Base-by-base conservation (phyloP, 2,797 vertebrate species). In the Hippopotamyrus pictus region DNA sequence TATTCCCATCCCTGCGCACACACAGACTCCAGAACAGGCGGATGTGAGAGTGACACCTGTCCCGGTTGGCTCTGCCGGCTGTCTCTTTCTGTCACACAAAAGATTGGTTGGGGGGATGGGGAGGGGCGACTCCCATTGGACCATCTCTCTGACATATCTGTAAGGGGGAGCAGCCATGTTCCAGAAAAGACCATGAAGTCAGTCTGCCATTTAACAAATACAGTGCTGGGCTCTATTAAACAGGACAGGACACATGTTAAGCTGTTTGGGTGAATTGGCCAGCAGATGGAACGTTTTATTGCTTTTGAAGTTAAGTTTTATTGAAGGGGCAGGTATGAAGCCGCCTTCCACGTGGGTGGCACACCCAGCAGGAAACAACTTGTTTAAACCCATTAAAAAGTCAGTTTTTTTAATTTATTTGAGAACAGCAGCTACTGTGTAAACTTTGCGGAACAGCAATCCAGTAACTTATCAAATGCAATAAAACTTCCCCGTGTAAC, bases 291-390 rank as follows among this genome's bases (percentile, higher is more conserved):
- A 2, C 51, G 11, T 59, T 88, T 69, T 48, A 54, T 22, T 62
- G 65, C 22, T 25, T 89, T 17, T 53, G 44, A 46, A 25, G 44
- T 85, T 51, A 22, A 8, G 19, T 85, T 85, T 85, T 85, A 25
- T 85, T 85, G 82, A 85, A 48, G 82, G 44, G n/a, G 46, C 82
- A 85, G n/a, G 44, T 51, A 85, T 25, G 82, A 85, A 50, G 22
- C n/a, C 82, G 37, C 29, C 5, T 5, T 73, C 65, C 65, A 73
- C 1, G 65, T 73, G 65, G 65, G 65, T 73, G 65, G 65, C 33
- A 1, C 29, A 73, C 65, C 65, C 37, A 25, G 25, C 82, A 85
- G 48, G 41, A 85, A 85, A 85, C 22, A 29, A 85, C 82, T 85
- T 85, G 46, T 83, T 46, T 83, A 48, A 83, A 83, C 37, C 41